Evolutionary conservation across 2,113 vertebrate species (phyloP).

Genomic region (Sinocyclocheilus grahami): DNA sequence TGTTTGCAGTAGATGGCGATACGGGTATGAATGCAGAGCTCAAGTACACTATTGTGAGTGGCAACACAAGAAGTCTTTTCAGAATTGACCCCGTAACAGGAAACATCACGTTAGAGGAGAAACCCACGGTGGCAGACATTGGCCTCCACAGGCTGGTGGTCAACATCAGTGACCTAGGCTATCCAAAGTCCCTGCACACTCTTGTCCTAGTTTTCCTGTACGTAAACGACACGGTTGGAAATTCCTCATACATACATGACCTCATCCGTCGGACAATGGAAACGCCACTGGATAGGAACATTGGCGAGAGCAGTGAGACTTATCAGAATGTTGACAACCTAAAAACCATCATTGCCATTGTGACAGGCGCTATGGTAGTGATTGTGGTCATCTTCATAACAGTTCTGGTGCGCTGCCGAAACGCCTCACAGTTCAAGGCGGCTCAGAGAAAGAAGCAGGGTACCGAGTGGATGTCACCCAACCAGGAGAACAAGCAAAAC

Average conservation of each 20-base stretch:
- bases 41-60: conserved; percentile 94
- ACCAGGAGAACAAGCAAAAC: conserved; percentile 96
- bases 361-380: conserved; percentile 94
- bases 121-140: conserved; percentile 84
- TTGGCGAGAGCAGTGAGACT: conserved; percentile 90
- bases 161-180: conserved; percentile 97
- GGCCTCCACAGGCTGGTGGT: conserved; percentile 96
- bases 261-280: conserved; percentile 97
- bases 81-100: conserved; percentile 97
- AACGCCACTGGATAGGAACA: conserved; percentile 93
- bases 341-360: conserved; percentile 96
- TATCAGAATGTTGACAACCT: conserved; percentile 97
- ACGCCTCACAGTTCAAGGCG: conserved; percentile 91
- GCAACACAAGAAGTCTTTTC: conserved; percentile 94
- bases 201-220: conserved; percentile 96
- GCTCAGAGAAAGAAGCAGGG: conserved; percentile 97
- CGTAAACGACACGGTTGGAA: conserved; percentile 96
- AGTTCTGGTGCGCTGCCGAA: conserved; percentile 92
- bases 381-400: conserved; percentile 97
- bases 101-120: conserved; percentile 97
- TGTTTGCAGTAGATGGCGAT: conserved; percentile 96
- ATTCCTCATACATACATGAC: conserved; percentile 91
- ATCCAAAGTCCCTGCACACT: conserved; percentile 94
- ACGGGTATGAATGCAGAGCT: conserved; percentile 98
- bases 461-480: conserved; percentile 98